Base-by-base conservation (phyloP, 2,888 invertebrate genomes). In the Steinernema scapterisci region DNA sequence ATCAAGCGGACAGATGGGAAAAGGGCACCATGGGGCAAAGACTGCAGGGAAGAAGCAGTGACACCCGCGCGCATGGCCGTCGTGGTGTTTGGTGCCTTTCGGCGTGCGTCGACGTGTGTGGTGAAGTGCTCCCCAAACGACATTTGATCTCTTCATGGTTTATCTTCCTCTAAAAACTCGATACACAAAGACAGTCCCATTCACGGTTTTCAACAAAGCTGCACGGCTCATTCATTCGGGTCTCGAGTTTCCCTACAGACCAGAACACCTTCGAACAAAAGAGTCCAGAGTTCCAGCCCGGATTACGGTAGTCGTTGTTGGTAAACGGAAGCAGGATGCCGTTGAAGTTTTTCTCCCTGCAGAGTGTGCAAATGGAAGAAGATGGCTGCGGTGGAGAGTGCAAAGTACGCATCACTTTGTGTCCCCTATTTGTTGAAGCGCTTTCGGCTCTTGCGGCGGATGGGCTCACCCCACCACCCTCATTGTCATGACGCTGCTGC, bases 131-230 rank as follows among this genome's bases (percentile, higher is more conserved):
- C 63, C 63, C 38, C 27, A 38, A 63, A 63, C 63, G 63, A 63
- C 63, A 63, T 63, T 63, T 63, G 63, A 63, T 63, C 63, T 63
- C 54, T 54, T 54, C 27, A 63, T 63, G 63, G 63, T 63, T 63
- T 63, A 63, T 63, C 63, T 63, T 63, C 31, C 63, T 63, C 63
- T 5, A 63, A 63, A 63, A 63, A 63, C 63, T 63, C 63, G 31
- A 63, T 63, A 25, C 25, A 13, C 38, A 63, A 27, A 13, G 31
- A 63, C 63, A 63, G 63, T 63, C 31, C 27, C 38, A 38, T 38
- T 38, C 38, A 38, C 38, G 38, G 38, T 38, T 38, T 38, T 38
- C 38, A 38, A 38, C 38, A 38, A 38, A 38, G 38, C 38, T 38
- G 38, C 9, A 38, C 9, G 38, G 5, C 38, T 38, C 5, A 9